Conservation (phyloP, 1,140 invertebrate genomes). For the Bombus difficillimus region DNA sequence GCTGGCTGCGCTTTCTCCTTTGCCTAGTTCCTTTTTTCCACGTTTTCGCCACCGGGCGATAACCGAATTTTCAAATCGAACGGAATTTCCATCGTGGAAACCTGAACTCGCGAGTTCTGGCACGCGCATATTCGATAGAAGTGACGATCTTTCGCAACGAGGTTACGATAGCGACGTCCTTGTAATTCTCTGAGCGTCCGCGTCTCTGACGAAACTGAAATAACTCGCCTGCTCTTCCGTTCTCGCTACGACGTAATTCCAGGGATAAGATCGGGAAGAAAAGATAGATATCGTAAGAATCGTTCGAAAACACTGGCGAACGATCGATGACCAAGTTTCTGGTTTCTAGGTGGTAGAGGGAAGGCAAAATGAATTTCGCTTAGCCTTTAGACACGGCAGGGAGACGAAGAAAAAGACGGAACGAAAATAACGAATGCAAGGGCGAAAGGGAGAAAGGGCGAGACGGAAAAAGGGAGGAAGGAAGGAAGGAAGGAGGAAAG, state of each 20-base stretch:
- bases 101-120: not conserved
- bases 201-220: not conserved
- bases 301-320: not conserved
- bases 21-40: not conserved
- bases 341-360: not conserved
- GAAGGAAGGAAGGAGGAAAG: conserved; percentile 35
- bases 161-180: too few species aligned
- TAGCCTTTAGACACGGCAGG: conserved; percentile 13
- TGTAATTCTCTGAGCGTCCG: not conserved
- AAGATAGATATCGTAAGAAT: not conserved
- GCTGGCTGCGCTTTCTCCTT: not conserved
- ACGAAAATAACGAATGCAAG: not conserved
- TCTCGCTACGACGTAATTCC: too few species aligned
- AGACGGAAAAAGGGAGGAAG: not conserved
- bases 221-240: too few species aligned
- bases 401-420: not conserved
- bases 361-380: conserved; percentile 43
- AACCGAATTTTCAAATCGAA: not conserved
- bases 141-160: not conserved
- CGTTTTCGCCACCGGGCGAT: not conserved
- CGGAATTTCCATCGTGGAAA: not conserved
- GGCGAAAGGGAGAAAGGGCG: not conserved
- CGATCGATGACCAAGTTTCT: not conserved
- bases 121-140: not conserved
- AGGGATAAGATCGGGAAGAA: too few species aligned